Percentiles rank a stretch among this genome's conserved stretches.
Conservation (phyloP, 2,888 invertebrate species). For the Bimastos eiseni region DNA sequence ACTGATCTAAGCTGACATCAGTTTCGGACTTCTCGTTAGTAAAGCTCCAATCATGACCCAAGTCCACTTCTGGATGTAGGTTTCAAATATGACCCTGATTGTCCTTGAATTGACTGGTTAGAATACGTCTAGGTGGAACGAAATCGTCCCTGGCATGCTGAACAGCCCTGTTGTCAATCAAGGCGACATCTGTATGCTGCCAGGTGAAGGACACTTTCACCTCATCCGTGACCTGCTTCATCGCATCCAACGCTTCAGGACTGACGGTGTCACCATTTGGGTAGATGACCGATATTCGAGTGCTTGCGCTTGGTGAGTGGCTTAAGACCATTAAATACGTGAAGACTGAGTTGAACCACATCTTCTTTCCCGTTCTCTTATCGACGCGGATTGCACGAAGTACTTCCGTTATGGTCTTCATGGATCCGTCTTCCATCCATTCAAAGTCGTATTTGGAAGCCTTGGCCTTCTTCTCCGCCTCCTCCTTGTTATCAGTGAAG, state of each 20-base stretch:
- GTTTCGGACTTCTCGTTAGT: too few species aligned
- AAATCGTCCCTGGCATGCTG: slow-evolving; percentile 46
- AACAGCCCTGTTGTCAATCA: slow-evolving; percentile 50
- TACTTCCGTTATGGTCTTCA: slow-evolving; percentile 47
- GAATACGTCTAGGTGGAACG: too few species aligned
- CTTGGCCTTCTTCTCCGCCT: slow-evolving; percentile 47
- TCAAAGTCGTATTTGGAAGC: slow-evolving; percentile 44
- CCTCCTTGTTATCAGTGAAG: slow-evolving; percentile 45
- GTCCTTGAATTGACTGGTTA: too few species aligned
- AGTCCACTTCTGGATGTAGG: too few species aligned
- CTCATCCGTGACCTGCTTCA: slow-evolving; percentile 44
- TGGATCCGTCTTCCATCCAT: slow-evolving; percentile 49
- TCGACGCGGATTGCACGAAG: slow-evolving; percentile 48
- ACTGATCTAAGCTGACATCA: too few species aligned
- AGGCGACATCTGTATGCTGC: slow-evolving; percentile 49
- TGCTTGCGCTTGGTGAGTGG: slow-evolving; percentile 45
- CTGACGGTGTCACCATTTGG: slow-evolving; percentile 49
- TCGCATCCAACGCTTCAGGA: slow-evolving; percentile 45
- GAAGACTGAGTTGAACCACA: slow-evolving; percentile 53
- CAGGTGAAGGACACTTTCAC: slow-evolving; percentile 48
- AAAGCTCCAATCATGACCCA: too few species aligned
- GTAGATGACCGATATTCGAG: slow-evolving; percentile 33
- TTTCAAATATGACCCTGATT: too few species aligned
- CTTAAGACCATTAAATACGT: slow-evolving; percentile 49
- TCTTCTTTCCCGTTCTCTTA: slow-evolving; percentile 47